A percentile compares a stretch with the other conserved stretches of the same genome.
phyloP scores from a whole-genome alignment of 2,113 vertebrate species.

The Pluvianellus socialis region DNA sequence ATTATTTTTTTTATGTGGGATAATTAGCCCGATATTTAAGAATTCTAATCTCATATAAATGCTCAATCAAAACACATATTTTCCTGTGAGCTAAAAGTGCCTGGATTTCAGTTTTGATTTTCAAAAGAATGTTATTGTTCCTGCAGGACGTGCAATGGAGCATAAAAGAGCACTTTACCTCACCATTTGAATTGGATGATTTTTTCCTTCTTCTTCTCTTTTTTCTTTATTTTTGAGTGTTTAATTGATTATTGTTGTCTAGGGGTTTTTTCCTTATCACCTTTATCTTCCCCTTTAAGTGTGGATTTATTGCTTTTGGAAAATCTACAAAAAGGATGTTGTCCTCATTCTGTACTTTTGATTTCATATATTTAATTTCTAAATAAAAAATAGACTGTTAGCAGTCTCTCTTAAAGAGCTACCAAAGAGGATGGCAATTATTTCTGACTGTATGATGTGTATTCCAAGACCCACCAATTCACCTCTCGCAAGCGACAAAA shows the following conservation, averaged over 20 bases:
- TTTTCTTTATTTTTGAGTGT: slow-evolving; percentile 59
- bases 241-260: slow-evolving; percentile 68
- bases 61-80: slow-evolving; percentile 69
- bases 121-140: slow-evolving; percentile 74
- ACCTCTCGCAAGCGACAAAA: neutral
- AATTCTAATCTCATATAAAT: slow-evolving; percentile 62
- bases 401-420: neutral
- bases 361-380: neutral
- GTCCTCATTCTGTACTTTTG: neutral
- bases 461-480: neutral
- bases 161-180: slow-evolving; percentile 64
- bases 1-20: slow-evolving; percentile 11
- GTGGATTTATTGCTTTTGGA: neutral
- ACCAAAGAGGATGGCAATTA: neutral
- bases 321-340: neutral
- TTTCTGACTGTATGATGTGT: neutral
- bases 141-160: slow-evolving; percentile 20
- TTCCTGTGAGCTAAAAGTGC: slow-evolving; percentile 68
- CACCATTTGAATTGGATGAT: slow-evolving; percentile 54
- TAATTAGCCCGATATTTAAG: slow-evolving; percentile 60
- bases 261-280: neutral
- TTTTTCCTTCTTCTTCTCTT: slow-evolving; percentile 3
- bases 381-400: neutral
- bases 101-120: slow-evolving; percentile 70
- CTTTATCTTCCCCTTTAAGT: neutral